phyloP scores from a whole-genome alignment of 37 sponge, comb jelly and placozoan genomes.

The Halichondria panicea region DNA sequence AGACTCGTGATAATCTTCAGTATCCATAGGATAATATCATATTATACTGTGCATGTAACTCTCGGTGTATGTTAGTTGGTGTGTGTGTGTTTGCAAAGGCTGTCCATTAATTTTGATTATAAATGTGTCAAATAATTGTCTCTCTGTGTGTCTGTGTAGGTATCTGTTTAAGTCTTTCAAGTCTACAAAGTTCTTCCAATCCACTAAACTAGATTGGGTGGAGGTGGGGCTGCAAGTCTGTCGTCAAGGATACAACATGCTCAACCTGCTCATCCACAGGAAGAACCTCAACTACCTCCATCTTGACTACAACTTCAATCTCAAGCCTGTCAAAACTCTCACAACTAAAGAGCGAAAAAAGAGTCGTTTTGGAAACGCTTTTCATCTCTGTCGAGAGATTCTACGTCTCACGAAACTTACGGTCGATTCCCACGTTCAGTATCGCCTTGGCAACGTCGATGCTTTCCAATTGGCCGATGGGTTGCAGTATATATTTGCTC shows the following conservation, averaged over 20 bases:
- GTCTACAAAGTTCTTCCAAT: conserved; percentile 99
- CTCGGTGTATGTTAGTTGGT: no score
- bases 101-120: no score
- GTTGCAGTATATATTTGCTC: conserved; percentile 97
- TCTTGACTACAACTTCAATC: conserved; percentile 99
- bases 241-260: conserved; percentile 99
- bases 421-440: conserved; percentile 99
- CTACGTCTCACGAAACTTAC: conserved; percentile 97
- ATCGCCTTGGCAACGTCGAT: conserved; percentile 98
- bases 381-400: conserved; percentile 99
- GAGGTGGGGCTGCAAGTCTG: conserved; percentile 99
- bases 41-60: no score
- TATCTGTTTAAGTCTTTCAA: conserved; percentile 97
- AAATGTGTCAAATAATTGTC: no score
- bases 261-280: conserved; percentile 98
- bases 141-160: conserved; percentile 56
- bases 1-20: no score
- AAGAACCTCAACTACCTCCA: conserved; percentile 99
- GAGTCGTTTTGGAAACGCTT: conserved; percentile 97
- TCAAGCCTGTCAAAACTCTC: conserved; percentile 99
- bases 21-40: no score
- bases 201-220: conserved; percentile 99
- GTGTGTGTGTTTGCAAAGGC: no score
- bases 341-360: conserved; percentile 99
- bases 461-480: conserved; percentile 97